A percentile compares a stretch with the other conserved stretches of the same genome.
Conservation (phyloP, 2,888 invertebrate genomes). For the Deilephila porcellus region DNA sequence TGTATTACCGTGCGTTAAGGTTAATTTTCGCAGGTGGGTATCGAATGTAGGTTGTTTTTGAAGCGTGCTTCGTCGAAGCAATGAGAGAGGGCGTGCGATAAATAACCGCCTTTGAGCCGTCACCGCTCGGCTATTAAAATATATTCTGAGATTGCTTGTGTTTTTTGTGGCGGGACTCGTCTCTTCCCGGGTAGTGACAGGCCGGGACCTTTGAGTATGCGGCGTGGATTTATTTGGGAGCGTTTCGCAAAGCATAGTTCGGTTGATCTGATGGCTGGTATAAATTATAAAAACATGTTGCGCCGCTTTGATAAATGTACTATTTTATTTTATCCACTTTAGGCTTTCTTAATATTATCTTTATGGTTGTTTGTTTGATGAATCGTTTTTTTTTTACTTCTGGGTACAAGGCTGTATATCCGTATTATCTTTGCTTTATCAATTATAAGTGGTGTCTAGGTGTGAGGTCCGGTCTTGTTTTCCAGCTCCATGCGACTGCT, state of each 20-base stretch:
- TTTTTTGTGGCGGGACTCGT: constrained; percentile 70
- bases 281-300: constrained; percentile 8
- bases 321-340: not conserved
- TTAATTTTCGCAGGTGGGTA: constrained; percentile 52
- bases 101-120: constrained; percentile 84
- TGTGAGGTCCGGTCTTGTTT: not conserved
- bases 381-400: not conserved
- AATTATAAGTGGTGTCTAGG: not conserved
- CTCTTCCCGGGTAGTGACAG: constrained; percentile 54
- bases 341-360: not conserved
- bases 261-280: constrained; percentile 18
- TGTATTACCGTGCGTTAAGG: constrained; percentile 58
- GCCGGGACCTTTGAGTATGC: constrained; percentile 57
- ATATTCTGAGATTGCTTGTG: constrained; percentile 78
- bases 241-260: constrained; percentile 22
- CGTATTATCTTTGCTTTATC: not conserved
- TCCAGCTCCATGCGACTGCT: not conserved
- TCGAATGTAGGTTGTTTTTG: constrained; percentile 71
- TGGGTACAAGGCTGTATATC: not conserved
- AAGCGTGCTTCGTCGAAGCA: constrained; percentile 71
- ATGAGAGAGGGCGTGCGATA: constrained; percentile 85
- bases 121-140: constrained; percentile 82
- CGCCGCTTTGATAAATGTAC: not conserved
- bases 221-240: constrained; percentile 52
- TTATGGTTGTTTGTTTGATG: not conserved